Conservation (phyloP, 1,140 invertebrate genomes). For the Scaptomyza pallida region DNA sequence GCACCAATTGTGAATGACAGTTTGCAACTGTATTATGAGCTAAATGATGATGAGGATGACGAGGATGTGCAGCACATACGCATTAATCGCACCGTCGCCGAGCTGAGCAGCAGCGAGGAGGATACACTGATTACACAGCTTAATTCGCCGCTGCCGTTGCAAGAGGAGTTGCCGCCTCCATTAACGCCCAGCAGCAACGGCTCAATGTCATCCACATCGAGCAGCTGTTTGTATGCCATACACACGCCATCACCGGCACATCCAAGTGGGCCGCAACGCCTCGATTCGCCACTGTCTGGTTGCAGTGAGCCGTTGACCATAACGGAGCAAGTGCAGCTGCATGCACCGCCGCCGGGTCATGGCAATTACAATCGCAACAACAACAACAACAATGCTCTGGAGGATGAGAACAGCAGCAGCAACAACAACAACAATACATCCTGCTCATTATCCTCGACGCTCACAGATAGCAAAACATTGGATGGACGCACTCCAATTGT, state of each 20-base stretch:
- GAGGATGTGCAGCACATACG: constrained; percentile 63
- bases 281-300: constrained; percentile 46
- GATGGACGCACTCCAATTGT: constrained; percentile 80
- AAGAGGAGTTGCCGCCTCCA: constrained; percentile 4
- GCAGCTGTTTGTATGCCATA: constrained; percentile 74
- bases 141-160: constrained; percentile 25
- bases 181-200: constrained; percentile 18
- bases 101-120: constrained; percentile 68
- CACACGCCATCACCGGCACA: constrained; percentile 64
- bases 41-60: constrained; percentile 52
- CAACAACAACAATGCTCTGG: constrained; percentile 26
- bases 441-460: constrained; percentile 77
- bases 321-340: constrained; percentile 72
- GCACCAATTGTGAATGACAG: constrained; percentile 67
- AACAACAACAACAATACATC: constrained; percentile 77
- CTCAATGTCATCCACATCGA: constrained; percentile 58
- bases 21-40: constrained; percentile 60
- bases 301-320: constrained; percentile 58
- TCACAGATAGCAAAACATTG: constrained; percentile 80
- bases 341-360: constrained; percentile 52
- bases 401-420: constrained; percentile 43
- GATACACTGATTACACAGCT: constrained; percentile 61
- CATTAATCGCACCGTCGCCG: constrained; percentile 71
- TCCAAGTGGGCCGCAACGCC: constrained; percentile 23
- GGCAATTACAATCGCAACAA: constrained; percentile 22